phyloP scores from a whole-genome alignment of 2,888 invertebrate species.

The Pristionchus mayeri region DNA sequence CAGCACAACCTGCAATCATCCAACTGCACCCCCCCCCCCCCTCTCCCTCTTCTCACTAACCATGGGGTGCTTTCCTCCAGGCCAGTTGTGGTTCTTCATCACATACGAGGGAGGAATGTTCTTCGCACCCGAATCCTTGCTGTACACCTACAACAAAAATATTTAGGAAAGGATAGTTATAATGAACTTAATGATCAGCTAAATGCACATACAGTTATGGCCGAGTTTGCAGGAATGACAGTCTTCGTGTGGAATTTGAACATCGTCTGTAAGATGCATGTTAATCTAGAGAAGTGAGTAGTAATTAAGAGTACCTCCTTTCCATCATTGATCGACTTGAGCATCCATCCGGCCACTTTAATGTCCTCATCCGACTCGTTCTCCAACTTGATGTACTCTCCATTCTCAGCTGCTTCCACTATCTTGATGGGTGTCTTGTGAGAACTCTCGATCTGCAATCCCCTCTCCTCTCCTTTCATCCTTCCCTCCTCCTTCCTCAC shows the following conservation, averaged over 20 bases:
- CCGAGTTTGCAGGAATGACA: constrained; percentile 37
- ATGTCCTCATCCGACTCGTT: constrained; percentile 71
- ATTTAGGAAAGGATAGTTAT: too few species aligned
- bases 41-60: background rate
- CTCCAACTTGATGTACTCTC: constrained; percentile 65
- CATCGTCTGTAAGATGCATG: constrained; percentile 20
- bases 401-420: constrained; percentile 67
- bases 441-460: constrained; percentile 49
- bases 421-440: constrained; percentile 66
- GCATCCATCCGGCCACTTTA: constrained; percentile 66
- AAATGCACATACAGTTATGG: background rate
- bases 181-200: too few species aligned
- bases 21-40: too few species aligned
- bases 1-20: background rate
- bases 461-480: background rate
- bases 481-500: background rate
- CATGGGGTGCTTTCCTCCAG: constrained; percentile 23
- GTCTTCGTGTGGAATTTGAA: constrained; percentile 48
- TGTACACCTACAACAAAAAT: constrained; percentile 19
- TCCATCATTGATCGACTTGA: constrained; percentile 52
- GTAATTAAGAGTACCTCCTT: constrained; percentile 15
- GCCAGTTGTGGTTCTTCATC: constrained; percentile 46
- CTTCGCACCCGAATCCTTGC: constrained; percentile 21
- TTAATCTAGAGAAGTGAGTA: background rate
- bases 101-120: constrained; percentile 1